Evolutionary conservation across 2,888 invertebrate species (phyloP).

Genomic region (Drosophila niveifrons): DNA sequence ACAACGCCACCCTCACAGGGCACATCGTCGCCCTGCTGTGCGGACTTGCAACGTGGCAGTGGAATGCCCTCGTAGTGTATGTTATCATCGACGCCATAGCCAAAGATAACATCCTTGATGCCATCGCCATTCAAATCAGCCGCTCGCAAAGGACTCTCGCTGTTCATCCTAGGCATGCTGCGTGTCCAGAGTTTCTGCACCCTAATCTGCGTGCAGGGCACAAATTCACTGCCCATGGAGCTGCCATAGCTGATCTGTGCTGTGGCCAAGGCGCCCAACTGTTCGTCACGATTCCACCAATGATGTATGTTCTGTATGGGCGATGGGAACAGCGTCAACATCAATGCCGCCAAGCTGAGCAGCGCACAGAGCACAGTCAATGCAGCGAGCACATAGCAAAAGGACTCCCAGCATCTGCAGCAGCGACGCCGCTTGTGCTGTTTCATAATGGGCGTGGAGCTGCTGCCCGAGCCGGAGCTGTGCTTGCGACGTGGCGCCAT

Average conservation of each 20-base stretch:
- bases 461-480: slow-evolving; percentile 60
- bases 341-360: slow-evolving; percentile 88
- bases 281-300: slow-evolving; percentile 86
- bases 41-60: slow-evolving; percentile 87
- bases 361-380: slow-evolving; percentile 88
- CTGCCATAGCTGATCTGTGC: slow-evolving; percentile 63
- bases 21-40: slow-evolving; percentile 88
- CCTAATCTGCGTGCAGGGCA: slow-evolving; percentile 85
- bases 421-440: slow-evolving; percentile 84
- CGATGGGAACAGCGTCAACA: slow-evolving; percentile 89
- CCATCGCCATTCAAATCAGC: slow-evolving; percentile 91
- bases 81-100: slow-evolving; percentile 89
- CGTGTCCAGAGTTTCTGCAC: slow-evolving; percentile 88
- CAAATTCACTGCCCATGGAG: slow-evolving; percentile 81
- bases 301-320: slow-evolving; percentile 88
- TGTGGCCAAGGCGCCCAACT: slow-evolving; percentile 29
- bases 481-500: slow-evolving; percentile 90
- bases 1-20: slow-evolving; percentile 91
- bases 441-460: slow-evolving; percentile 86
- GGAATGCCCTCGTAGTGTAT: slow-evolving; percentile 87
- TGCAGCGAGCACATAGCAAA: slow-evolving; percentile 89
- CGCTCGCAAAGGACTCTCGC: slow-evolving; percentile 90
- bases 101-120: slow-evolving; percentile 90
- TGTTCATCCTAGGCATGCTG: slow-evolving; percentile 89
- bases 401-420: slow-evolving; percentile 88